Conservation (phyloP, 1,140 invertebrate species). For the Drosophila pandora region DNA sequence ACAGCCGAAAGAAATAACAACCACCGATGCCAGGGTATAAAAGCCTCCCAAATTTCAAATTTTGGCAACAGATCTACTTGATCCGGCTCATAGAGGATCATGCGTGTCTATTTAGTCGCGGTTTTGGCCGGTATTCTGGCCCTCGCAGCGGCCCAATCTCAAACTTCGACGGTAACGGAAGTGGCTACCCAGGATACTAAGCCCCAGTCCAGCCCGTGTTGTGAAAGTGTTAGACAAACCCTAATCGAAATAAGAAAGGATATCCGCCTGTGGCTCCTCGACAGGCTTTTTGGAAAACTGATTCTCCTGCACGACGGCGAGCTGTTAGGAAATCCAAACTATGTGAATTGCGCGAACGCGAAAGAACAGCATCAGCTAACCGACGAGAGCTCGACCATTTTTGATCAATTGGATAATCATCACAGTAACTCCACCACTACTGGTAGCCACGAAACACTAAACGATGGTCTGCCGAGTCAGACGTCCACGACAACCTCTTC, state of each 20-base stretch:
- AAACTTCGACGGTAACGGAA: conserved; percentile 38
- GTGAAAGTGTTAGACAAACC: conserved; percentile 74
- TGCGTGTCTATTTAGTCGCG: conserved; percentile 61
- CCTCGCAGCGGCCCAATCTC: conserved; percentile 50
- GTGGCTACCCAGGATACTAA: conserved; percentile 32
- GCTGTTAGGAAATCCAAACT: conserved; percentile 47
- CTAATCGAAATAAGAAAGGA: conserved; percentile 67
- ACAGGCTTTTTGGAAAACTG: conserved; percentile 67
- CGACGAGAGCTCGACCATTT: conserved; percentile 13
- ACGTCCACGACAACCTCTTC: not conserved
- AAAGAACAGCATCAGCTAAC: conserved; percentile 16
- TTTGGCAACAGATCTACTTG: conserved; percentile 54
- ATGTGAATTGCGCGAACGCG: conserved; percentile 46
- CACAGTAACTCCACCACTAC: not conserved
- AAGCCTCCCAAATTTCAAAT: conserved; percentile 31
- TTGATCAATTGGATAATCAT: conserved; percentile 7
- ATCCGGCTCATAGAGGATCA: conserved; percentile 40
- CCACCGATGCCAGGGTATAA: conserved; percentile 50
- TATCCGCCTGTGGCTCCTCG: conserved; percentile 66
- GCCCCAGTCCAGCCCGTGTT: conserved; percentile 39
- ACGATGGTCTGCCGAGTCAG: conserved; percentile 1
- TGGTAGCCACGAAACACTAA: not conserved
- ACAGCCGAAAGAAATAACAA: conserved; percentile 51
- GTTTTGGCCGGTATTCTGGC: conserved; percentile 50
- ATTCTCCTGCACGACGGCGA: conserved; percentile 60